Evolutionary conservation across 2,888 invertebrate species (phyloP).

Genomic region (Lathronympha strigana): DNA sequence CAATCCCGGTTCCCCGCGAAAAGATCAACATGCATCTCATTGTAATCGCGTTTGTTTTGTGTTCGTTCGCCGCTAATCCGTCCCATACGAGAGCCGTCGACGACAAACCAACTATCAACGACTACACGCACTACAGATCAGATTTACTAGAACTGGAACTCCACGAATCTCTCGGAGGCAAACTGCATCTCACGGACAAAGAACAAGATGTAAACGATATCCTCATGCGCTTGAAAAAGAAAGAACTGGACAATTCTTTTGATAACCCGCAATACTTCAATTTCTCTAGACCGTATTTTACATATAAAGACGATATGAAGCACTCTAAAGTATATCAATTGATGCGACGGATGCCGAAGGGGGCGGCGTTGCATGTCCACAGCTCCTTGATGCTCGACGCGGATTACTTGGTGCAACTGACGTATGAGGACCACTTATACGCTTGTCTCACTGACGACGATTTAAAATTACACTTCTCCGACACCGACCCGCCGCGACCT

Average conservation of each 20-base stretch:
- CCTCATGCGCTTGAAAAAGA: slow-evolving; percentile 82
- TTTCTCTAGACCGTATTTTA: slow-evolving; percentile 87
- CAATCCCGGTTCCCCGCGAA: slow-evolving; percentile 38
- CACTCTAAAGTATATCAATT: slow-evolving; percentile 87
- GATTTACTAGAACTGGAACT: slow-evolving; percentile 71
- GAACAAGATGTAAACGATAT: slow-evolving; percentile 82
- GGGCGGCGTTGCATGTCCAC: slow-evolving; percentile 88
- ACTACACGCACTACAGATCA: slow-evolving; percentile 55
- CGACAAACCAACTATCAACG: slow-evolving; percentile 42
- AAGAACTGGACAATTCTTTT: slow-evolving; percentile 80
- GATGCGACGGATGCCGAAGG: slow-evolving; percentile 89
- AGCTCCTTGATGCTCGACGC: slow-evolving; percentile 85
- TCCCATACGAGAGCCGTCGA: slow-evolving; percentile 50
- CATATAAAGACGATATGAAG: slow-evolving; percentile 83
- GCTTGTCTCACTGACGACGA: slow-evolving; percentile 67
- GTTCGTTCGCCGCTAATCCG: slow-evolving; percentile 46
- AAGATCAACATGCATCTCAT: slow-evolving; percentile 45
- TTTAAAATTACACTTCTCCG: slow-evolving; percentile 69
- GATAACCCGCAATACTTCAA: slow-evolving; percentile 80
- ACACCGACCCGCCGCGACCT: slow-evolving; percentile 59
- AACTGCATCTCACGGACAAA: slow-evolving; percentile 68
- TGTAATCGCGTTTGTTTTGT: slow-evolving; percentile 46
- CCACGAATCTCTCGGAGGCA: slow-evolving; percentile 75
- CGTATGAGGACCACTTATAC: slow-evolving; percentile 86
- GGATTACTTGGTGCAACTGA: slow-evolving; percentile 85